A percentile compares a stretch with the other conserved stretches of the same genome.
Conservation (phyloP, 2,797 vertebrate species). For the Zalophus californianus region DNA sequence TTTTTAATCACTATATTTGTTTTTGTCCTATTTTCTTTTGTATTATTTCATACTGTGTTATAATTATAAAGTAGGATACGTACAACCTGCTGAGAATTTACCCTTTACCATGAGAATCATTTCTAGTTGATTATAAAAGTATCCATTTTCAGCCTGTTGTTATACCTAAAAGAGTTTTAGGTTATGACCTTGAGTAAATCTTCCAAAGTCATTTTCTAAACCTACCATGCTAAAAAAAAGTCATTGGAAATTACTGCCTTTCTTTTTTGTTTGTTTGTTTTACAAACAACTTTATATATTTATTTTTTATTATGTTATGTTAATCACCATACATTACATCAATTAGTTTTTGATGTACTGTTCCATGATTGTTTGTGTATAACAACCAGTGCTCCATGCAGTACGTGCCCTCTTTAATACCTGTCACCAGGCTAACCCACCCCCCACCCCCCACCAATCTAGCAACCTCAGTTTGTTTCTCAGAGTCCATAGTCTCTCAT, state of each 20-base stretch:
- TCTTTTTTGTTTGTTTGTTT: no score
- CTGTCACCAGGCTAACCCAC: no score
- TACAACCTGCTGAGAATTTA: slow-evolving; percentile 56
- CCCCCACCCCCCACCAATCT: no score
- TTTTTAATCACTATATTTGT: slow-evolving; percentile 73
- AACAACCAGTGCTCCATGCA: no score
- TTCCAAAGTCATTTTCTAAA: slow-evolving; percentile 52
- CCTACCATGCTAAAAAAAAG: slow-evolving; percentile 35
- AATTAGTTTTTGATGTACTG: no score
- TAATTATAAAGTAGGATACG: slow-evolving; percentile 84
- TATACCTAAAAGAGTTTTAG: slow-evolving; percentile 42
- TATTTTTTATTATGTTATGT: no score
- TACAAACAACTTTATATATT: no score
- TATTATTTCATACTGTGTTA: slow-evolving; percentile 86
- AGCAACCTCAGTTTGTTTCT: no score
- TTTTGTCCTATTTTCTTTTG: slow-evolving; percentile 87
- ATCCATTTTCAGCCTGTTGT: slow-evolving; percentile 32
- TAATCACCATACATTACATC: no score
- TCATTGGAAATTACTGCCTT: neutral
- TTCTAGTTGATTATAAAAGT: slow-evolving; percentile 51
- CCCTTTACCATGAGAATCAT: slow-evolving; percentile 54
- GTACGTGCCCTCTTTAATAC: no score
- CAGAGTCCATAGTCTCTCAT: no score
- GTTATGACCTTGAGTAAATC: slow-evolving; percentile 43
- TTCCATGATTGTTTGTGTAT: no score